Percentiles rank a stretch among this genome's conserved stretches.
These are phyloP conservation scores for Stenodema calcarata DNA, from an alignment of 2,888 invertebrate genomes.

Conservation along the genomic window DNA sequence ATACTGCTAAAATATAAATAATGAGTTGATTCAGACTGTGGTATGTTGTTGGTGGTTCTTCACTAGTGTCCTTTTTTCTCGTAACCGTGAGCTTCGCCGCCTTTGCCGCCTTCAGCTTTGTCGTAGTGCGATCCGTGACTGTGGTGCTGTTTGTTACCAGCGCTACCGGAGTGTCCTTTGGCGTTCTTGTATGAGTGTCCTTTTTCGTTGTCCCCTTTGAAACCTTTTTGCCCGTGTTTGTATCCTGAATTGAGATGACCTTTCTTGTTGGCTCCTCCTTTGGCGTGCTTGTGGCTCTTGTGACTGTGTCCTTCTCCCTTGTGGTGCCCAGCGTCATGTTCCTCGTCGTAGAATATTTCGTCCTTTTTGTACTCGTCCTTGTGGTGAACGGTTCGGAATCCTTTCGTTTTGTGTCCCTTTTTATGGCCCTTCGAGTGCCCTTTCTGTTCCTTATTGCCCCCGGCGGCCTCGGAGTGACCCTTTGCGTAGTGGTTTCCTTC, in stretches of 20 bases:
- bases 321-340: conserved; percentile 71
- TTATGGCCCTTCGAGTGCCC: conserved; percentile 69
- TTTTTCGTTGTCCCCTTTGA: conserved; percentile 68
- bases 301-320: conserved; percentile 69
- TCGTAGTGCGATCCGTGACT: conserved; percentile 66
- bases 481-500: conserved; percentile 67
- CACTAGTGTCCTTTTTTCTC: conserved; percentile 29
- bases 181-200: conserved; percentile 66
- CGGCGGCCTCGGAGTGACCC: conserved; percentile 64
- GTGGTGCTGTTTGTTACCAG: conserved; percentile 67
- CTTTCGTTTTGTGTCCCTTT: conserved; percentile 74
- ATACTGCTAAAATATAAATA: no score
- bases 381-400: conserved; percentile 75
- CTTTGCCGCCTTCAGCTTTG: conserved; percentile 65
- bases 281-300: conserved; percentile 65
- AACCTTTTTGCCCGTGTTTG: conserved; percentile 65
- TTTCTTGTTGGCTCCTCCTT: conserved; percentile 68
- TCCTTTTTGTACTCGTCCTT: conserved; percentile 82
- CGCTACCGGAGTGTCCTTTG: conserved; percentile 67
- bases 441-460: conserved; percentile 67
- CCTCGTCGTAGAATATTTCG: conserved; percentile 76
- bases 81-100: conserved; percentile 62
- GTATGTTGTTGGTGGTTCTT: neutral
- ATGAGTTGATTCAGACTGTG: no score
- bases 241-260: conserved; percentile 66